Evolutionary conservation across 2,888 invertebrate genomes (phyloP).

Genomic region (Napeogenes sylphis): DNA sequence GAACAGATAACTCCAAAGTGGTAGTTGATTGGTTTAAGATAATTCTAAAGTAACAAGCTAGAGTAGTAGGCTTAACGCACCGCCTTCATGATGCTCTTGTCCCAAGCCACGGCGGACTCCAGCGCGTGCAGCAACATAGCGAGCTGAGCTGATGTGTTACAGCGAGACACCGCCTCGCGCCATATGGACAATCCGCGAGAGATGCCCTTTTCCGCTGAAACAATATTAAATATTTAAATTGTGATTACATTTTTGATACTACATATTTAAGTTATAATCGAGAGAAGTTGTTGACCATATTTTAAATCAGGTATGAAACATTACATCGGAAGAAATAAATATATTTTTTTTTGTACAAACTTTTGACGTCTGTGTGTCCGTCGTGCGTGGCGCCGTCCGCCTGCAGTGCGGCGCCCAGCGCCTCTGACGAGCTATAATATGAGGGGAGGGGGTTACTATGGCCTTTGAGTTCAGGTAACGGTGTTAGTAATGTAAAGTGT

Average conservation of each 20-base stretch:
- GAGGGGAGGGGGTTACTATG: too few relatives aligned
- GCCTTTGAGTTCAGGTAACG: too few relatives aligned
- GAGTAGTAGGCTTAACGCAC: constrained; percentile 79
- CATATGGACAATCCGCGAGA: constrained; percentile 90
- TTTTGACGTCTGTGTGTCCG: constrained; percentile 51
- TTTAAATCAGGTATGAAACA: too few relatives aligned
- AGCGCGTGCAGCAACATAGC: constrained; percentile 90
- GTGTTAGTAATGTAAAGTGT: too few relatives aligned
- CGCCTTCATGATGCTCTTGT: constrained; percentile 99
- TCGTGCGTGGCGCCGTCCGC: constrained; percentile 57
- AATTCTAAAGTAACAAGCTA: too few relatives aligned
- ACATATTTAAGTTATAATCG: too few relatives aligned
- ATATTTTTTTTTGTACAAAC: constrained; percentile 36
- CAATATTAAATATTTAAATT: not conserved
- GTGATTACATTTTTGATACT: too few relatives aligned
- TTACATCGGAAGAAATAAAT: too few relatives aligned
- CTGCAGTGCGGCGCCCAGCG: constrained; percentile 61
- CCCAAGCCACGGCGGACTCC: constrained; percentile 97
- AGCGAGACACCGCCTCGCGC: constrained; percentile 91
- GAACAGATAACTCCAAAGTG: too few relatives aligned
- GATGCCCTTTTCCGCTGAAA: constrained; percentile 71
- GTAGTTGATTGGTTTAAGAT: too few relatives aligned
- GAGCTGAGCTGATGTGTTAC: constrained; percentile 90
- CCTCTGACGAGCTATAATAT: constrained; percentile 52
- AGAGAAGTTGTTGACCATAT: too few relatives aligned